Base-by-base conservation (phyloP, 1,140 invertebrate species). In the Onthophagus taurus region DNA sequence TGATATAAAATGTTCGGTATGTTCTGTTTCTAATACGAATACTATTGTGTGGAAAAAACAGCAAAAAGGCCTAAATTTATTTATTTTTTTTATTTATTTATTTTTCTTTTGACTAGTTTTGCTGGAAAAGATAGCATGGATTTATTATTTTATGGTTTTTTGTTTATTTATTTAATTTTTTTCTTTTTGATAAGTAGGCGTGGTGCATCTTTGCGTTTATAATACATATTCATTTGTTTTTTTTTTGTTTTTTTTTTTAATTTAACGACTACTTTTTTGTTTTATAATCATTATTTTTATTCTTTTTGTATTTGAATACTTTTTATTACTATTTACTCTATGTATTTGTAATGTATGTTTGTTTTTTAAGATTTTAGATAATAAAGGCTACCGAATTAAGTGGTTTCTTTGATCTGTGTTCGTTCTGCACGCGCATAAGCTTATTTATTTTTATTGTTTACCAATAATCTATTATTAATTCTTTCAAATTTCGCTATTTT, bases 1-100 rank as follows among this genome's bases (percentile, higher is more conserved):
- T 59, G 73, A 75, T 49, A 74, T 77, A 44, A 76, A 75, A 59
- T 71, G 67, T 59, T 68, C 73, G 64, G 78, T 80, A 66, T 44
- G 42, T 37, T 8, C n/a, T n/a, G n/a, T n/a, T n/a, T n/a, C n/a
- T n/a, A n/a, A n/a, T n/a, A n/a, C n/a, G n/a, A n/a, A n/a, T n/a
- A n/a, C n/a, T n/a, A n/a, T n/a, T 51, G 43, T 53, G 39, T 46
- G 31, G 47, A 35, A 39, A 17, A n/a, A 30, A 42, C 44, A 47
- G 21, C 36, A 20, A 26, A 31, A 29, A 47, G 24, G 37, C 33
- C 41, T 47, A 38, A 34, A 26, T 37, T 38, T 45, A 37, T n/a
- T n/a, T n/a, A n/a, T n/a, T n/a, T n/a, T n/a, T n/a, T n/a, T n/a
- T n/a, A n/a, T n/a, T n/a, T n/a, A n/a, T n/a, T n/a, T n/a, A n/a